phyloP scores from a whole-genome alignment of 2,797 vertebrate species.

The Rachycentron canadum region DNA sequence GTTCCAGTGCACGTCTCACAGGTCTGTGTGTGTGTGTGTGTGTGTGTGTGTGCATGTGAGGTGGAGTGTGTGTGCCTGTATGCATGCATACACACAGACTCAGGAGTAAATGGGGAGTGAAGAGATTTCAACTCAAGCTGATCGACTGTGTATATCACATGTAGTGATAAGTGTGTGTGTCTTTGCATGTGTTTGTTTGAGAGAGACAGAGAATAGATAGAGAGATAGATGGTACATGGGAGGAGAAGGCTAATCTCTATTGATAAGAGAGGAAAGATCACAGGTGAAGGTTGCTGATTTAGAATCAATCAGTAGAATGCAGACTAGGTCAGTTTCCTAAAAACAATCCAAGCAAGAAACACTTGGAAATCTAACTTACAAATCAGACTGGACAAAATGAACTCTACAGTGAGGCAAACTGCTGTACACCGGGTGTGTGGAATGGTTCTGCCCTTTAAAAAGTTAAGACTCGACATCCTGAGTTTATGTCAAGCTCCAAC shows the following conservation, averaged over 20 bases:
- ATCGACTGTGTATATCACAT: constrained; percentile 56
- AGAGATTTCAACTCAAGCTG: constrained; percentile 66
- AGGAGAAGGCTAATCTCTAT: constrained; percentile 71
- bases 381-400: constrained; percentile 49
- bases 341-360: constrained; percentile 55
- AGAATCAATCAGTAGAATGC: constrained; percentile 49
- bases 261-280: constrained; percentile 68
- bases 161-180: constrained; percentile 31
- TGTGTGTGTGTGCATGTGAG: neutral
- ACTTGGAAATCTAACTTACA: constrained; percentile 43
- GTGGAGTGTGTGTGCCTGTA: constrained; percentile 28
- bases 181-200: constrained; percentile 17
- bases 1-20: constrained; percentile 58
- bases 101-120: constrained; percentile 66
- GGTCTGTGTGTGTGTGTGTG: constrained; percentile 33
- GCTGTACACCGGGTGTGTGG: neutral
- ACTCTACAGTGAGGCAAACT: neutral
- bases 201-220: constrained; percentile 40
- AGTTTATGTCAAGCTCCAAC: neutral
- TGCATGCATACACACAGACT: constrained; percentile 41
- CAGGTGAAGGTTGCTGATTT: constrained; percentile 69
- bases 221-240: constrained; percentile 59
- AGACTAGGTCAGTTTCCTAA: constrained; percentile 36
- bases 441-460: constrained; percentile 4
- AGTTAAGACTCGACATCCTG: neutral